Evolutionary conservation across 2,113 vertebrate species (phyloP).

Genomic region (Carettochelys insculpta): DNA sequence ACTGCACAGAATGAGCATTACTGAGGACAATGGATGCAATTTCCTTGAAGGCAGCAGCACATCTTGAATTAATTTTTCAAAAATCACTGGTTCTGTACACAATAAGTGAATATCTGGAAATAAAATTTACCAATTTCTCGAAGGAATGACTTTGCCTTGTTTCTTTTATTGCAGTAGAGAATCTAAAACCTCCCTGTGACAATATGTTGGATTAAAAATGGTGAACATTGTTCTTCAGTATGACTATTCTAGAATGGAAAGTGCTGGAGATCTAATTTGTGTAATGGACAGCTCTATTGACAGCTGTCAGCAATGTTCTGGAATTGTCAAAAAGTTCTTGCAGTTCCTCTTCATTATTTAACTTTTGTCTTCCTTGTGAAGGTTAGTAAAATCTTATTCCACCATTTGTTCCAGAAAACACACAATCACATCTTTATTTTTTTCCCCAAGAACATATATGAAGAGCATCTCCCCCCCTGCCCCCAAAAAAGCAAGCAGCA

Average conservation of each 20-base stretch:
- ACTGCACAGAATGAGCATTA: not conserved
- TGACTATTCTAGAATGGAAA: not conserved
- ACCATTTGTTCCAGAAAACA: not conserved
- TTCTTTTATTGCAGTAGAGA: not conserved
- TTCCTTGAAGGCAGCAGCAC: not conserved
- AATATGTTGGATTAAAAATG: not conserved
- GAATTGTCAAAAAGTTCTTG: not conserved
- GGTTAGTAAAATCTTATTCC: not conserved
- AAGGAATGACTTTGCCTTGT: not conserved
- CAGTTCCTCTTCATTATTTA: not conserved
- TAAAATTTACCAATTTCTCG: not conserved
- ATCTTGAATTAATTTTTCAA: not conserved
- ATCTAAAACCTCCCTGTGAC: not conserved
- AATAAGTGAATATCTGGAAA: not conserved
- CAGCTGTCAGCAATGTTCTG: not conserved
- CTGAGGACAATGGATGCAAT: fast-evolving
- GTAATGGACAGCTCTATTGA: not conserved
- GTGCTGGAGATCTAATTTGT: fast-evolving
- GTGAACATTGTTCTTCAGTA: not conserved
- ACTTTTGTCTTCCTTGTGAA: not conserved
- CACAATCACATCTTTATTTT: not conserved
- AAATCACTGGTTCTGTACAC: not conserved
- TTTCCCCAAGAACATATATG: not conserved
- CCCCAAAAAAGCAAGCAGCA: too few relatives aligned
- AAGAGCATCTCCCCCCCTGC: not conserved